Evolutionary conservation across 2,888 invertebrate genomes (phyloP), one percentile per base, ranked within the genome.

Genomic region (Parnassius smintheus): DNA sequence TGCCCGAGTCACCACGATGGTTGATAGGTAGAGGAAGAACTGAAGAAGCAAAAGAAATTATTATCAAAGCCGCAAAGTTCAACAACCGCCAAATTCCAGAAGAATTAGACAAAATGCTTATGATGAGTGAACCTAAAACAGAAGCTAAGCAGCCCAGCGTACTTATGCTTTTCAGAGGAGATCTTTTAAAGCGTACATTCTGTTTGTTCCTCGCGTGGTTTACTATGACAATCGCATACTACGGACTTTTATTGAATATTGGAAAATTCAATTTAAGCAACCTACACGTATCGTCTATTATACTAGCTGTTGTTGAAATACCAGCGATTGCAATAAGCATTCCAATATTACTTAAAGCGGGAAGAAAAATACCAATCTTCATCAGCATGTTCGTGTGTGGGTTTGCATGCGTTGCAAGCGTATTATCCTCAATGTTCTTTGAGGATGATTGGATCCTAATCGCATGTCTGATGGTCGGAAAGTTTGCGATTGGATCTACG

Each of bases 1-100:
- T 96, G 62, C 96, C 96, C n/a, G 96, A 96, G 91, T 96, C 96
- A 2, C 96, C 96, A 0, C 91, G 96, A 75, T 96, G 96, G 96
- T 83, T 96, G 45, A 82, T 96, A 58, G 94, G 95, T 49, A 94
- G 95, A 91, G 95, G 95, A 35, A 93, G 93, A 68, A 93, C 93
- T n/a, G 93, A 94, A 65, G 94, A 95, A 85, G 95, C 96, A 1
- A 93, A 94, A 76, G 83, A 81, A 44, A 94, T 96, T 58, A 81
- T 96, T 49, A 91, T 94, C 74, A 92, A 92, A 72, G 95, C 95
- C 1, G 94, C 95, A 0, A 92, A 88, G 64, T 93, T 94, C 70
- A 96, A 96, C 81, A 93, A 93, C 56, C 91, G 92, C 41, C 91
- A 93, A 70, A 78, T 95, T 62, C 95, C 95, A 1, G 85, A 93